Evolutionary conservation across 2,797 vertebrate species (phyloP), one percentile per base, ranked within the genome.

Genomic region (Scyliorhinus canicula): DNA sequence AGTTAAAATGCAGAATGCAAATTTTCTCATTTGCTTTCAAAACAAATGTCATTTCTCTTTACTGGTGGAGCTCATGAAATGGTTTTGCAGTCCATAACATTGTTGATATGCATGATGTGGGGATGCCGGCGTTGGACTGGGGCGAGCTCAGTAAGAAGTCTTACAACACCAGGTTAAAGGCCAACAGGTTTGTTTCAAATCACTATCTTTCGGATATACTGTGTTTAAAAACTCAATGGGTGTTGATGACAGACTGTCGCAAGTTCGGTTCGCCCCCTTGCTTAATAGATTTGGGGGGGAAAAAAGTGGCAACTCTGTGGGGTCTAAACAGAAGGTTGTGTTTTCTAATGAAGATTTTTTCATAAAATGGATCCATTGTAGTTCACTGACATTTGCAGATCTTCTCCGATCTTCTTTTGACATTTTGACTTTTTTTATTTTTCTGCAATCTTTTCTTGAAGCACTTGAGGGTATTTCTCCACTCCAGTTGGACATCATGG

Each of bases 391-490:
- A 91, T 91, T 91, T 65, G 40, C 88, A 91, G n/a, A 91, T 65
- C 88, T 44, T 44, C n/a, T 35, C 16, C n/a, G 0, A 44, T 88
- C 85, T 4, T 31, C 28, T 7, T 35, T n/a, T 91, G 88, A 91
- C 60, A 91, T 91, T 91, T 91, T 26, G 88, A 65, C 88, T 91
- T 91, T 65, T 91, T 91, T 60, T 40, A 26, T 65, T 44, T 91
- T 65, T 65, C 60, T 44, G 19, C 88, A 40, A n/a, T 40, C 60
- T 9, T 91, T 60, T 91, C 35, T 65, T 19, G 2, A 24, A 65
- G 88, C 57, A 63, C 88, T 65, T 63, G 57, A 65, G 88, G n/a
- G 88, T 65, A 91, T 65, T 91, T 26, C n/a, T 91, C 88, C 40
- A 12, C 60, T 65, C 57, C 14, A 11, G 7, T 65, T 12, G 21